Evolutionary conservation across 2,797 vertebrate species (phyloP).

Genomic region (Synanceia verrucosa): DNA sequence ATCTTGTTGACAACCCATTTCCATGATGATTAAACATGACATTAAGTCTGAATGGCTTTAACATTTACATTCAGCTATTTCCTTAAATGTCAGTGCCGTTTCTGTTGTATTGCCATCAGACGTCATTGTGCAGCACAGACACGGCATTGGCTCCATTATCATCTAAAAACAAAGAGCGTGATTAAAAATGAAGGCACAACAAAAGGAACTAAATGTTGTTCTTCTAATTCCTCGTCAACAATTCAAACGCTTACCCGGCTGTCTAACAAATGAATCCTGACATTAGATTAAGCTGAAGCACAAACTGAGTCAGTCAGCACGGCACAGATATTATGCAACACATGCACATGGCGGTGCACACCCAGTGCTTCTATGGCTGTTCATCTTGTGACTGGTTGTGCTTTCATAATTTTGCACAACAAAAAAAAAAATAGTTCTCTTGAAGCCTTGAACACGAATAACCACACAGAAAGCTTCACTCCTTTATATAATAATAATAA

Average conservation of each 20-base stretch:
- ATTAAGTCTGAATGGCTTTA: not conserved
- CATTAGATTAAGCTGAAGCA: conserved; percentile 14
- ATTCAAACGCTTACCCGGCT: conserved; percentile 14
- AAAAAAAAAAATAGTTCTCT: conserved; percentile 23
- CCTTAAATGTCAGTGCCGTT: not conserved
- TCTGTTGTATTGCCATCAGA: not conserved
- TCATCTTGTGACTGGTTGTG: conserved; percentile 25
- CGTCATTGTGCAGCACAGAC: not conserved
- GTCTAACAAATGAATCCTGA: conserved; percentile 28
- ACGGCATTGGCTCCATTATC: not conserved
- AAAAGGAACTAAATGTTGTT: not conserved
- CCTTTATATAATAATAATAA: too few relatives aligned
- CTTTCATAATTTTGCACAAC: conserved; percentile 3
- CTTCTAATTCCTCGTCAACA: not conserved
- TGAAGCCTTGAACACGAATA: not conserved
- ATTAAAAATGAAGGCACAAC: not conserved
- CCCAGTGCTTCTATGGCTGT: conserved; percentile 27
- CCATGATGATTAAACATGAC: not conserved
- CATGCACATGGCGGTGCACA: conserved; percentile 36
- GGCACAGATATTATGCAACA: conserved; percentile 39
- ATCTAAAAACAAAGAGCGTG: not conserved
- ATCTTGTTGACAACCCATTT: not conserved
- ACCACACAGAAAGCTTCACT: not conserved
- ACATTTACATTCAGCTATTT: not conserved
- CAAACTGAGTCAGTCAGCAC: conserved; percentile 39